A percentile compares a stretch with the other conserved stretches of the same genome.
phyloP scores from a whole-genome alignment of 2,797 vertebrate species.

The Varecia variegata region DNA sequence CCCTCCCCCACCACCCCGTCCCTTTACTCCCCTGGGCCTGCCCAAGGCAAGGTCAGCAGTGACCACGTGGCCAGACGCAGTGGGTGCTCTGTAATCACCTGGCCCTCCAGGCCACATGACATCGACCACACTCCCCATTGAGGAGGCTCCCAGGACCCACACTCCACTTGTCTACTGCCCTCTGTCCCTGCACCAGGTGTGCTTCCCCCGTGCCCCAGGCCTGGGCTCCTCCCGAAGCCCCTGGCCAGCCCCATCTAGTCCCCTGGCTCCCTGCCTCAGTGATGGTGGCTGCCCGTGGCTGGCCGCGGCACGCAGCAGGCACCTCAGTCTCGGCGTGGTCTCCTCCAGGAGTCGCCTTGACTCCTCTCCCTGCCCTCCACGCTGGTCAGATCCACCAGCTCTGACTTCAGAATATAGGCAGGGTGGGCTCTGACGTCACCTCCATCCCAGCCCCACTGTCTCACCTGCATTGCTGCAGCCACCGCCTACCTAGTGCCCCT shows the following conservation, averaged over 20 bases:
- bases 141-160: background rate
- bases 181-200: background rate
- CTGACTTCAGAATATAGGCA: accelerated
- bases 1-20: accelerated
- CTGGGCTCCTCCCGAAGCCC: too few species aligned
- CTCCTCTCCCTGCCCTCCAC: background rate
- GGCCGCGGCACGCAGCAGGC: background rate
- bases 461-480: accelerated
- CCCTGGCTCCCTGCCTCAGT: background rate
- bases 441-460: background rate
- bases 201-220: background rate
- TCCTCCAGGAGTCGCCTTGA: background rate
- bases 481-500: accelerated
- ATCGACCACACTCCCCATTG: accelerated
- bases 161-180: accelerated
- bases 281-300: background rate
- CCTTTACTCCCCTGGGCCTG: background rate
- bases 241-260: too few species aligned
- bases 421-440: accelerated
- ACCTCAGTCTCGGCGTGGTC: accelerated
- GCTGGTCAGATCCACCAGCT: too few species aligned
- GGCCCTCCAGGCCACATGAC: background rate
- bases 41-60: background rate
- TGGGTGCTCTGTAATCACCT: background rate
- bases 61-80: background rate